Evolutionary conservation across 2,797 vertebrate species (phyloP).

Genomic region (Cyprinodon diabolis): DNA sequence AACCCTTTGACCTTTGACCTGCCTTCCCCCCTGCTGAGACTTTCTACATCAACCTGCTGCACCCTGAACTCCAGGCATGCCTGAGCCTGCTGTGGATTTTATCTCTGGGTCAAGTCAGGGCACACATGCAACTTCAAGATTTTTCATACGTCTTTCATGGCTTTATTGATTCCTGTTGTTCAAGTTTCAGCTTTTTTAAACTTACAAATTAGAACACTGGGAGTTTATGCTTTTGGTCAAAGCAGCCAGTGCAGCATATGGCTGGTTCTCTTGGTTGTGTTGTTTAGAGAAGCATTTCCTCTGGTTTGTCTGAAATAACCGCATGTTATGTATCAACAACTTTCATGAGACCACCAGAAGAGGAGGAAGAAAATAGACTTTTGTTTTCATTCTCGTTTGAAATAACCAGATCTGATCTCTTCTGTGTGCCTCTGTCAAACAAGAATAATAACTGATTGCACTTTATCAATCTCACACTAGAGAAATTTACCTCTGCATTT

Average conservation of each 20-base stretch:
- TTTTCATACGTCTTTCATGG: background rate
- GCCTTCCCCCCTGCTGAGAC: slow-evolving; percentile 44
- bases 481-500: too few species aligned
- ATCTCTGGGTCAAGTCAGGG: slow-evolving; percentile 44
- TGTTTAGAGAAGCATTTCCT: slow-evolving; percentile 59
- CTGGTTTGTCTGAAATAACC: slow-evolving; percentile 52
- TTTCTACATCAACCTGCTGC: slow-evolving; percentile 55
- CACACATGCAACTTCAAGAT: slow-evolving; percentile 16
- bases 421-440: slow-evolving; percentile 20
- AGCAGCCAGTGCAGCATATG: slow-evolving; percentile 38
- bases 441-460: too few species aligned
- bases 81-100: slow-evolving; percentile 59
- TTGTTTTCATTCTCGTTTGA: slow-evolving; percentile 32
- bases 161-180: background rate
- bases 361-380: slow-evolving; percentile 10
- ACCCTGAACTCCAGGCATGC: slow-evolving; percentile 55
- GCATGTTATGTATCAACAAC: slow-evolving; percentile 68
- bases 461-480: too few species aligned
- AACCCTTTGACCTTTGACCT: slow-evolving; percentile 69
- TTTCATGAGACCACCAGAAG: slow-evolving; percentile 40
- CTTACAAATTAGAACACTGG: slow-evolving; percentile 8
- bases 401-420: slow-evolving; percentile 41
- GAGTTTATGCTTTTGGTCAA: slow-evolving; percentile 28
- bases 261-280: slow-evolving; percentile 40
- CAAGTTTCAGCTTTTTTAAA: background rate